Base-by-base conservation (phyloP, 2,888 invertebrate species). In the Quadriops clusia region DNA sequence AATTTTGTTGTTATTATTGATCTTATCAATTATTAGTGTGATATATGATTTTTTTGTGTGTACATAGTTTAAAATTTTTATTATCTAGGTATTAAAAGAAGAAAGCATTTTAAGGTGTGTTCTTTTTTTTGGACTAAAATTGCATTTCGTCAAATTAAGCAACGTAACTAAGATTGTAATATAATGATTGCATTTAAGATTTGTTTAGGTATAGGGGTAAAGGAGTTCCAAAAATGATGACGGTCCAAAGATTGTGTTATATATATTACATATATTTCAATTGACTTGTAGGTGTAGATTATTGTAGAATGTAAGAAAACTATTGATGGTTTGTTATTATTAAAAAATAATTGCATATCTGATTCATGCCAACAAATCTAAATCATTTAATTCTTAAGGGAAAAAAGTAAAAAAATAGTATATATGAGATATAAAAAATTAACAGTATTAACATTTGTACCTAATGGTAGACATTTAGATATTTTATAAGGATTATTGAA, bases 401-500 rank as follows among this genome's bases (percentile, higher is more conserved):
- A 33, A 28, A 21, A 18, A 28, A 28, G 14, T 12, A 28, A 31
- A 23, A 24, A 43, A 36, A 54, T 36, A 32, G 30, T 52, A 53
- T 50, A 49, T 49, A 45, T 46, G 36, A 41, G 36, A 33, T 28
- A 40, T 44, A 50, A 49, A 50, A 49, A 53, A 48, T 51, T 43
- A 54, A 50, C 60, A 60, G 60, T 60, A 60, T 60, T 60, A 60
- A 58, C 54, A 60, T 58, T 59, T 56, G 59, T 59, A 59, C 58
- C 59, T 59, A 58, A 58, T 54, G 55, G 58, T 59, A 58, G 59
- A 51, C 53, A 44, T 56, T 56, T 58, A 58, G 59, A 58, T 54
- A 58, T 59, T 58, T 59, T 59, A 54, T 59, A 58, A 57, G n/a
- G 44, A 45, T 42, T 44, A 43, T 40, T 38, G 36, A 38, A 31